Conservation (phyloP, 2,113 vertebrate species). For the Pelodiscus sinensis region DNA sequence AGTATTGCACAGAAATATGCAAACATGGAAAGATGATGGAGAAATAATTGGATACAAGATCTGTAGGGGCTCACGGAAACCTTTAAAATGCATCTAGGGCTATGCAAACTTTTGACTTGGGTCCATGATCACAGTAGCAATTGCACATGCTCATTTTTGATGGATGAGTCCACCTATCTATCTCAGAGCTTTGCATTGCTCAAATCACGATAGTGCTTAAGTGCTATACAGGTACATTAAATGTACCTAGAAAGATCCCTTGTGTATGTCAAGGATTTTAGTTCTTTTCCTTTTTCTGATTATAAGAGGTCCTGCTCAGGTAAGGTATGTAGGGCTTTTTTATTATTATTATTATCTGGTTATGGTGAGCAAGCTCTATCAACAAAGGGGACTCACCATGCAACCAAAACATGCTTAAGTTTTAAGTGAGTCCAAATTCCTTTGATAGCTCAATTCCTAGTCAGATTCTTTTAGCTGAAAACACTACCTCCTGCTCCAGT, state of each 20-base stretch:
- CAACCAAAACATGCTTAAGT: neutral
- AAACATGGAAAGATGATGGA: neutral
- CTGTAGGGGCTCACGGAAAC: neutral
- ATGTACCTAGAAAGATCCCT: neutral
- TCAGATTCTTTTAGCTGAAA: neutral
- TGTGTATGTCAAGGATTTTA: neutral
- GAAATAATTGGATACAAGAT: neutral
- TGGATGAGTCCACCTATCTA: rapidly evolving
- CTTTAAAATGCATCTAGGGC: neutral
- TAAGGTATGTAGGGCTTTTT: neutral
- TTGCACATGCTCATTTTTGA: neutral
- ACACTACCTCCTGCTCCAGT: neutral
- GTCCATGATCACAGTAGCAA: neutral
- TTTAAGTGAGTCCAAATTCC: neutral
- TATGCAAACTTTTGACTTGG: neutral
- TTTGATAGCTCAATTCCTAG: neutral
- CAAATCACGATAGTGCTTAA: neutral
- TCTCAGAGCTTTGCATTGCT: neutral
- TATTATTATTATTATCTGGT: neutral
- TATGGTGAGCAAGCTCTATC: rapidly evolving
- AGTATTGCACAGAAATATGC: neutral
- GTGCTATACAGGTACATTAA: neutral
- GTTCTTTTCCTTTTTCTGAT: neutral
- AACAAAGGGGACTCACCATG: neutral
- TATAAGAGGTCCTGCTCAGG: neutral